Percentiles rank a stretch among this genome's conserved stretches.
phyloP scores from a whole-genome alignment of 2,888 invertebrate species.

The Sceliomorpha sp. region DNA sequence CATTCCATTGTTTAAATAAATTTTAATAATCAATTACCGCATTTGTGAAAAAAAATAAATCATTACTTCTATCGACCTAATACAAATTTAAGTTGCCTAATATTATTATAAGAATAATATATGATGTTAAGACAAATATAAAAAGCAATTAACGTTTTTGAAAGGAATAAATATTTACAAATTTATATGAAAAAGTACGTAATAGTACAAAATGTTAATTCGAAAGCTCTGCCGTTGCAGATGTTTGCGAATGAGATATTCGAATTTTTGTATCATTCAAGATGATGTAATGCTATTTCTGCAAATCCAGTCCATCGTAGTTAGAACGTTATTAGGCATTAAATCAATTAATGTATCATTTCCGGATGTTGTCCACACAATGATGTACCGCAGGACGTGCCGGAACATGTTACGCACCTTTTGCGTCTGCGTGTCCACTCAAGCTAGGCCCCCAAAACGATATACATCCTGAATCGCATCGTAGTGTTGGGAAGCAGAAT shows the following conservation, averaged over 20 bases:
- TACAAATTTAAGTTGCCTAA: too few species aligned
- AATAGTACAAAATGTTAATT: too few species aligned
- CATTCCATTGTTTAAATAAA: too few species aligned
- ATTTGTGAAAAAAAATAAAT: too few species aligned
- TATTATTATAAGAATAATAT: too few species aligned
- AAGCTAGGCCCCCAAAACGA: constrained; percentile 66
- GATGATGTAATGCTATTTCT: constrained; percentile 35
- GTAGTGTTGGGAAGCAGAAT: constrained; percentile 59
- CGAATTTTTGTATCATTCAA: constrained; percentile 30
- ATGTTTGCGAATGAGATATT: not conserved
- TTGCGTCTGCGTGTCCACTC: constrained; percentile 69
- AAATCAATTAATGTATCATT: constrained; percentile 72
- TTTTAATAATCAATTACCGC: too few species aligned
- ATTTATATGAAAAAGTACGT: too few species aligned
- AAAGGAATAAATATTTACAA: too few species aligned
- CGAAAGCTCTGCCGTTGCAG: too few species aligned
- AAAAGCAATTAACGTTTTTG: too few species aligned
- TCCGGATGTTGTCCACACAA: constrained; percentile 65
- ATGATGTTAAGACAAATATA: too few species aligned
- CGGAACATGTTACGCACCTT: constrained; percentile 74
- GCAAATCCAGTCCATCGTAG: constrained; percentile 47
- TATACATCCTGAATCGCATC: constrained; percentile 75
- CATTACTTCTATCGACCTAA: too few species aligned
- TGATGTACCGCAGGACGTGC: constrained; percentile 57
- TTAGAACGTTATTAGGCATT: constrained; percentile 49